phyloP scores from a whole-genome alignment of 2,113 vertebrate genomes.

The Vidua chalybeata region DNA sequence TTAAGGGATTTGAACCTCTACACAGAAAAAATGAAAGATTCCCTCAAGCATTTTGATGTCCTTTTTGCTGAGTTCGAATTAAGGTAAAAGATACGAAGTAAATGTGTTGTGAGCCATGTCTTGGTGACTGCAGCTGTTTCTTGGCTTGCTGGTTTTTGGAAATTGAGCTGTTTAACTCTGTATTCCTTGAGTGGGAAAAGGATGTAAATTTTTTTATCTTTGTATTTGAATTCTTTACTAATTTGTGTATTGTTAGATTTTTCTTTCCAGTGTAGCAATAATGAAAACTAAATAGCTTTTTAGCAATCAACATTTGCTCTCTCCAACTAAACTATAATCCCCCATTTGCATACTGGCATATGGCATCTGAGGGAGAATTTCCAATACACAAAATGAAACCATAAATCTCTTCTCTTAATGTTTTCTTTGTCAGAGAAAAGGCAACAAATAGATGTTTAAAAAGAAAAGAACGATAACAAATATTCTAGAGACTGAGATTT shows the following conservation, averaged over 20 bases:
- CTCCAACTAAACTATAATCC: neutral
- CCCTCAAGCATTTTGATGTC: conserved; percentile 89
- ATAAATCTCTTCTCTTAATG: neutral
- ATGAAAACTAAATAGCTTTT: conserved; percentile 13
- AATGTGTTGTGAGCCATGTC: neutral
- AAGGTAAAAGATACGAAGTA: conserved; percentile 77
- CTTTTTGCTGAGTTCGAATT: conserved; percentile 98
- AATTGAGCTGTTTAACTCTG: neutral
- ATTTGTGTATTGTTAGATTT: neutral
- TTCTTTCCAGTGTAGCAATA: neutral
- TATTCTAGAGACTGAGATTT: neutral
- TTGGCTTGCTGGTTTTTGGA: neutral
- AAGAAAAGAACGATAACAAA: neutral
- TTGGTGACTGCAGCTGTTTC: neutral
- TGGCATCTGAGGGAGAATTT: conserved; percentile 19
- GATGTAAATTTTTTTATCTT: neutral
- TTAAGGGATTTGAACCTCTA: conserved; percentile 92
- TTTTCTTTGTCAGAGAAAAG: neutral
- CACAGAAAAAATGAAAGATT: conserved; percentile 93
- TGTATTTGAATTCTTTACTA: neutral
- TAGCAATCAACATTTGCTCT: conserved; percentile 35
- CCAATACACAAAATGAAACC: neutral
- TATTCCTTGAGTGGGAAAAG: neutral
- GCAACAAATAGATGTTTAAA: neutral
- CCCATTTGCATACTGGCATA: neutral